A percentile compares a stretch with the other conserved stretches of the same genome.
Conservation (phyloP, 2,797 vertebrate species). For the Arnoldichthys spilopterus region DNA sequence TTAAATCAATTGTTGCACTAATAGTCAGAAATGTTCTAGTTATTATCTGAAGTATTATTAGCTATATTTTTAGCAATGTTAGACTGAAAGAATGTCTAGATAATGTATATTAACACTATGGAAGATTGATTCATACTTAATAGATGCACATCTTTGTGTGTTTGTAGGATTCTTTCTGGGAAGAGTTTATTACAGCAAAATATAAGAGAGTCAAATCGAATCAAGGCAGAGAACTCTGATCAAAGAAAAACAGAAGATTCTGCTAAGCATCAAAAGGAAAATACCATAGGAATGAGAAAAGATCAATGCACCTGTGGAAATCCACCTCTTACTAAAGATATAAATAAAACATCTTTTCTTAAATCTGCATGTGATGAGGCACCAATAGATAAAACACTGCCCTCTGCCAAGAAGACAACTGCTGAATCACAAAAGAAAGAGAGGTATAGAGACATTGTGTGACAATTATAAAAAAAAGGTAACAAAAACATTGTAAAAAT, state of each 20-base stretch:
- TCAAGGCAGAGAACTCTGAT: slow-evolving; percentile 9
- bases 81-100: too few species aligned
- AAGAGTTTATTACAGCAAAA: slow-evolving; percentile 62
- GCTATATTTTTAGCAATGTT: neutral
- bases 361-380: slow-evolving; percentile 10
- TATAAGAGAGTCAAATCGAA: slow-evolving; percentile 52
- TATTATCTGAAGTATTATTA: too few species aligned
- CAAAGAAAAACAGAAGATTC: slow-evolving; percentile 17
- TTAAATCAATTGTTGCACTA: neutral
- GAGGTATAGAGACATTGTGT: slow-evolving; percentile 19
- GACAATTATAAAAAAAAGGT: neutral
- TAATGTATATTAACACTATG: too few species aligned
- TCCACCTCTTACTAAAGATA: slow-evolving; percentile 1
- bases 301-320: neutral
- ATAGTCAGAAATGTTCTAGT: neutral
- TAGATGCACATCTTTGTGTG: slow-evolving; percentile 20
- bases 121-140: neutral
- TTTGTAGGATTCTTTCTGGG: slow-evolving; percentile 59
- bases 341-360: neutral
- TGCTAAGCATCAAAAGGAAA: slow-evolving; percentile 14
- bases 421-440: neutral
- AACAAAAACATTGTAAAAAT: neutral
- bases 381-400: neutral
- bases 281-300: neutral
- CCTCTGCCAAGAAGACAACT: slow-evolving; percentile 2